phyloP scores from a whole-genome alignment of 1,140 invertebrate genomes.

The Sitophilus oryzae region DNA sequence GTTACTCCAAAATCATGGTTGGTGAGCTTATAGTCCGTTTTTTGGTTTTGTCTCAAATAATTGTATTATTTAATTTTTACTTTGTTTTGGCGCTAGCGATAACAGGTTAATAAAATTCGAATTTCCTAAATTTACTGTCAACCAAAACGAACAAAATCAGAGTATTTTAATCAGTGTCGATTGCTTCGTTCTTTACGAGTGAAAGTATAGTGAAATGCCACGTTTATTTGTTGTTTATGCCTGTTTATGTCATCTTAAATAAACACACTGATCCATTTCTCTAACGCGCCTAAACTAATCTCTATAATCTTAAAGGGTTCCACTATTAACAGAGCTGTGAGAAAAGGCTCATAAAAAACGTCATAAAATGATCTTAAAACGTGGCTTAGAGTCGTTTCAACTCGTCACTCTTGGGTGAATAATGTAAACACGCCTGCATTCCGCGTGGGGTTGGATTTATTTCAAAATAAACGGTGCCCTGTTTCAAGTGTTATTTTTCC shows the following conservation, averaged over 20 bases:
- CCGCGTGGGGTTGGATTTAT: constrained; percentile 10
- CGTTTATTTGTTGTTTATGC: not conserved
- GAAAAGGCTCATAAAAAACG: not conserved
- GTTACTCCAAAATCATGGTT: no score
- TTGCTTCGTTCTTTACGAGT: not conserved
- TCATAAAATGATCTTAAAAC: not conserved
- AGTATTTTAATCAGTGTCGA: no score
- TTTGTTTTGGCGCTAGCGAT: no score
- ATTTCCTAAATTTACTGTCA: no score
- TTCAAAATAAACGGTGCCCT: constrained; percentile 18
- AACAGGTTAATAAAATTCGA: no score
- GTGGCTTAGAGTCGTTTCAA: constrained; percentile 1
- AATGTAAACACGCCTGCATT: constrained; percentile 14
- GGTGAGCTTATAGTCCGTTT: no score
- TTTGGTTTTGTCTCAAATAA: no score
- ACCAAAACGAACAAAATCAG: no score
- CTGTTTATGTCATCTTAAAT: not conserved
- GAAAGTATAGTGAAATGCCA: not conserved
- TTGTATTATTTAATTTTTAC: no score
- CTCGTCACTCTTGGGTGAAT: constrained; percentile 5
- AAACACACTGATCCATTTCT: no score
- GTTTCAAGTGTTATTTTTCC: constrained; percentile 10
- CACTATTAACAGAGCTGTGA: not conserved
- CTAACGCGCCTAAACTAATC: no score
- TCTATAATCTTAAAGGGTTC: no score